Evolutionary conservation across 2,113 vertebrate genomes (phyloP), one percentile per base, ranked within the genome.

Genomic region (Lepidothrix coronata): DNA sequence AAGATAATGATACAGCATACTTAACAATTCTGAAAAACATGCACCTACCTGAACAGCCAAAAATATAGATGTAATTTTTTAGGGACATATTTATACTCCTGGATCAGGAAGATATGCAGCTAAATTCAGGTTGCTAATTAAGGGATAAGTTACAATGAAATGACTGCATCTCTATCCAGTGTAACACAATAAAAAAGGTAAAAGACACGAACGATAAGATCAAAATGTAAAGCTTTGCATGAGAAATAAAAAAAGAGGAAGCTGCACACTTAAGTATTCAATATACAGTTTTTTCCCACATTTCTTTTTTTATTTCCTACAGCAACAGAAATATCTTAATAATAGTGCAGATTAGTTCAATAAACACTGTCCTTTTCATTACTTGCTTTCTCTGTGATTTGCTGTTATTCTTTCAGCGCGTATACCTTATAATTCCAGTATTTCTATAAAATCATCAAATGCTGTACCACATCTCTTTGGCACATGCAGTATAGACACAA

Each of bases 401-500:
- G 7, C 52, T 83, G 21, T 9, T 48, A 7, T 44, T 61, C 8
- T 70, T 94, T 48, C 54, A 72, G 11, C 30, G 2, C 23, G 0
- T n/a, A 37, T 17, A n/a, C 4, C 17, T 68, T 39, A 20, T 17
- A 61, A 51, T 80, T 37, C 52, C 17, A 67, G 6, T 58, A 43
- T 61, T 79, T 43, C 39, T 61, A 31, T 30, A 46, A 91, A 68
- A 91, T 51, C 62, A 55, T 52, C 23, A 65, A 31, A 52, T 68
- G 31, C 20, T 33, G 6, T 59, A 33, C 5, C 18, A 57, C 12
- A 27, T 24, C 22, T n/a, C 20, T 75, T 63, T 83, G 17, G 31
- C 28, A 46, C 17, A 6, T 3, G 8, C 2, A 48, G 4, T 46
- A 28, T 1, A 21, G 33, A 46, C 1, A 12, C 13, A 55, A 2